These are phyloP conservation scores for Anthrax anthrax DNA, from an alignment of 2,888 invertebrate genomes.

Conservation along the genomic window DNA sequence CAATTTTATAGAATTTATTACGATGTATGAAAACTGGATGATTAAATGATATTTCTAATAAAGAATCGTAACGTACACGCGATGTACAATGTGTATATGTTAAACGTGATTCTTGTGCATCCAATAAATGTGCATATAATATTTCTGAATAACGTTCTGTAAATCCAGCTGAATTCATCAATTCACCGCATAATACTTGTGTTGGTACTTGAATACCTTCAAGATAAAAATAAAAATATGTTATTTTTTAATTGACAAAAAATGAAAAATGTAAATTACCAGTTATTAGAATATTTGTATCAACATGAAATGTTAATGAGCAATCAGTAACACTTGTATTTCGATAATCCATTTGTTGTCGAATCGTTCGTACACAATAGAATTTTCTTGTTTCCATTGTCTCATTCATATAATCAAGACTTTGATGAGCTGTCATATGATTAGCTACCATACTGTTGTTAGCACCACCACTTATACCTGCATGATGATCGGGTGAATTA, in stretches of 20 bases:
- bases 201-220: conserved; percentile 57
- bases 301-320: conserved; percentile 64
- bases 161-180: conserved; percentile 29
- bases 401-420: conserved; percentile 12
- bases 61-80: conserved; percentile 54
- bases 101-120: conserved; percentile 62
- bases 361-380: conserved; percentile 52
- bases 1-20: conserved; percentile 59
- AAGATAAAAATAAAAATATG: conserved; percentile 21
- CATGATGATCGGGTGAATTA: neutral
- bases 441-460: neutral
- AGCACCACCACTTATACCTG: conserved; percentile 1
- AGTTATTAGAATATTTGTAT: conserved; percentile 62
- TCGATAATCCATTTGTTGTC: conserved; percentile 55
- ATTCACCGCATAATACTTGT: conserved; percentile 40
- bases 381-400: conserved; percentile 41
- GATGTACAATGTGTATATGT: conserved; percentile 73
- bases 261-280: conserved; percentile 34
- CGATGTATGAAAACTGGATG: conserved; percentile 61
- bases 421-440: conserved; percentile 1
- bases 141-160: conserved; percentile 53
- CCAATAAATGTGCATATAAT: conserved; percentile 65
- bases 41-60: conserved; percentile 69
- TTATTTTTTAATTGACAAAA: neutral
- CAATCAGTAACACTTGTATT: conserved; percentile 65